phyloP scores from a whole-genome alignment of 1,140 invertebrate species.

The Eueides isabella region DNA sequence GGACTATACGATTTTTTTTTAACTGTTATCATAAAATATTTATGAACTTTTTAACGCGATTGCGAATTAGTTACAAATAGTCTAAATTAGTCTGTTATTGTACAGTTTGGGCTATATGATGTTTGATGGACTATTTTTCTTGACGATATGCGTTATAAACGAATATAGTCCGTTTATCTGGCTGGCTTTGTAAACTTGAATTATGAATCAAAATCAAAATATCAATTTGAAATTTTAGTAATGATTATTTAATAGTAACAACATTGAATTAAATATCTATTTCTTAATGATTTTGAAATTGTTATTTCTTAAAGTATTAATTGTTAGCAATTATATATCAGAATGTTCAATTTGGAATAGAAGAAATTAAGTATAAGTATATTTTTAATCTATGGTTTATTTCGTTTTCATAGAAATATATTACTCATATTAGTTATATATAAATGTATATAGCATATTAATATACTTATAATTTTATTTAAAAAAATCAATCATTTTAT shows the following conservation, averaged over 20 bases:
- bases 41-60: background rate
- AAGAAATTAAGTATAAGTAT: background rate
- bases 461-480: no score
- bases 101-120: background rate
- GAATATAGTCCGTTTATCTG: background rate
- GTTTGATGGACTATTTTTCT: background rate
- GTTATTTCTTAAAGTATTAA: no score
- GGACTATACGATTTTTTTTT: background rate
- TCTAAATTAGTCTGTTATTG: background rate
- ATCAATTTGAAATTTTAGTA: no score
- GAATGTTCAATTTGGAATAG: background rate
- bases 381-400: background rate
- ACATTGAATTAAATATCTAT: no score
- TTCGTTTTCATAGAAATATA: no score
- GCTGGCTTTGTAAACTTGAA: background rate
- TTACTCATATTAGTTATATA: no score
- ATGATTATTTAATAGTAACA: no score
- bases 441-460: no score
- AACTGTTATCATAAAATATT: background rate
- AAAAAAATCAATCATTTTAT: no score
- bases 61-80: background rate
- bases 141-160: background rate
- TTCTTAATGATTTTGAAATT: no score
- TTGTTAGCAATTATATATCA: background rate
- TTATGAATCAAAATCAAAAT: background rate